Evolutionary conservation across 2,113 vertebrate genomes (phyloP), one percentile per base, ranked within the genome.

Genomic region (Apeltes quadracus): DNA sequence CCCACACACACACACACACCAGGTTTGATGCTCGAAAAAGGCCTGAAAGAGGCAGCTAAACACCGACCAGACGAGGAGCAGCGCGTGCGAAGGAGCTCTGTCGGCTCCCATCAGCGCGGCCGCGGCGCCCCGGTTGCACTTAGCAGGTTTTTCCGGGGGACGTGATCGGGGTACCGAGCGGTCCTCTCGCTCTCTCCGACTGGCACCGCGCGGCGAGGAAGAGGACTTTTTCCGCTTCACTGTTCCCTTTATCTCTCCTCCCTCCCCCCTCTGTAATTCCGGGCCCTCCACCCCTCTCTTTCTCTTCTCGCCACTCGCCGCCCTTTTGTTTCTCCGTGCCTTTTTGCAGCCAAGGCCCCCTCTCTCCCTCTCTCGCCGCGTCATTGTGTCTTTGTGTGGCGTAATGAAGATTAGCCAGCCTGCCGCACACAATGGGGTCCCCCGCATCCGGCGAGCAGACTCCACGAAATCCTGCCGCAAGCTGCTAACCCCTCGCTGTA

Each of bases 321-420:
- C 82, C 69, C 87, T 86, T 89, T 91, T 92, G 87, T 92, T 87
- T 91, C 73, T 39, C 67, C 15, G 7, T 81, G 87, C 86, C 84
- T 84, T 85, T 86, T 88, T 87, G 79, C 87, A 86, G 86, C 90
- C 79, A 76, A 90, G 84, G 84, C 78, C 74, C 73, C 79, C 77
- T n/a, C 29, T 5, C 29, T 29, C 29, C 5, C 86, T 90, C 90
- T 90, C 78, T 77, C 44, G 71, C 83, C 81, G 79, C 62, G 29
- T 76, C 89, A 90, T 89, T 91, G 91, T 91, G 87, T 87, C 89
- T 89, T 89, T 91, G 91, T 91, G 87, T 88, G 87, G 67, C 74
- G 85, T 90, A 88, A 90, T 90, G 89, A 92, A 92, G 91, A 91
- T 92, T 92, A 91, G 90, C 87, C 84, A 84, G 86, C 74, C 88